Conservation (phyloP, 2,888 invertebrate species). For the Rhamphomyia laevipes region DNA sequence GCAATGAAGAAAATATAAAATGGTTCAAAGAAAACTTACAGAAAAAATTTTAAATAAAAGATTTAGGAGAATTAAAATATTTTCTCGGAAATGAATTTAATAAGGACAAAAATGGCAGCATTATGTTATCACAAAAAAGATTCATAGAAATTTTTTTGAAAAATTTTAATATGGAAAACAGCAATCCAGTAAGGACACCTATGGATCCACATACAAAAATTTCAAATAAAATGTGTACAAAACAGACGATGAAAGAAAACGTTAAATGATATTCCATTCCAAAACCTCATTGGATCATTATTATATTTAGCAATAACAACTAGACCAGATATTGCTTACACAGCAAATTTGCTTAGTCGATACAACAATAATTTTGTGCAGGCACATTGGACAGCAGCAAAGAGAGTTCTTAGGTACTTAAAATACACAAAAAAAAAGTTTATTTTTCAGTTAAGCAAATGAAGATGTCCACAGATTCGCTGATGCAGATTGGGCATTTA, state of each 20-base stretch:
- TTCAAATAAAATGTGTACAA: not conserved
- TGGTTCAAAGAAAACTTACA: not conserved
- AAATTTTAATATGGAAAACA: no score
- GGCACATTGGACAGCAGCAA: conserved; percentile 7
- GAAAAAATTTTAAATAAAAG: not conserved
- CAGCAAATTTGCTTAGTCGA: conserved; percentile 3
- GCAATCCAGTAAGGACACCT: not conserved
- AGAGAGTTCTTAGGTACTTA: not conserved
- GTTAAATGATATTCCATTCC: not conserved
- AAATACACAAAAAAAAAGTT: not conserved
- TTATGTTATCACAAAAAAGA: not conserved
- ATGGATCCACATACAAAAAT: not conserved
- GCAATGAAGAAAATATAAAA: not conserved
- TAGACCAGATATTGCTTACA: conserved; percentile 4
- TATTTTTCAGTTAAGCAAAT: not conserved
- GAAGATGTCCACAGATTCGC: not conserved
- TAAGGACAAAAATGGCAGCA: not conserved
- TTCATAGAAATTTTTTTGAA: no score
- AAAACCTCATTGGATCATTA: not conserved
- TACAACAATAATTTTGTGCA: conserved; percentile 4
- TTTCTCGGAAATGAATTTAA: not conserved
- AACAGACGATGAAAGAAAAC: not conserved
- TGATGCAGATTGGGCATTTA: not conserved
- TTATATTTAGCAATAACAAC: conserved; percentile 8
- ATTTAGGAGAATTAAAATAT: not conserved